Conservation (phyloP, 2,113 vertebrate genomes). For the Montifringilla adamsi region DNA sequence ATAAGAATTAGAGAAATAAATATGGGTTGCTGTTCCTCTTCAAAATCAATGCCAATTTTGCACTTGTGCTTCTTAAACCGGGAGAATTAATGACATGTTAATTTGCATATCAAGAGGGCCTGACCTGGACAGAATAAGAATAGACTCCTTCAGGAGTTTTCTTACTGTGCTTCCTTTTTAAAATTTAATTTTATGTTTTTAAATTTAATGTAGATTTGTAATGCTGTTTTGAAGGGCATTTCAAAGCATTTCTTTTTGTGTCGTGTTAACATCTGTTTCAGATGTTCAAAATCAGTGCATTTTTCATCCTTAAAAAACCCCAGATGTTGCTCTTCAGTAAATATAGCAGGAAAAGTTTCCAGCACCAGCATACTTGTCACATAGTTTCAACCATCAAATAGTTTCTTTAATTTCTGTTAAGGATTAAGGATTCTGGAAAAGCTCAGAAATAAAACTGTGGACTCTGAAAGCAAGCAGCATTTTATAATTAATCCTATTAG, state of each 20-base stretch:
- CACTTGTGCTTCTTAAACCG: background rate
- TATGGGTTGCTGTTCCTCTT: background rate
- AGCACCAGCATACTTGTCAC: background rate
- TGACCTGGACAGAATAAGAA: background rate
- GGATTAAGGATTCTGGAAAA: background rate
- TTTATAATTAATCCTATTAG: conserved; percentile 15
- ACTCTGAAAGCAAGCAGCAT: background rate
- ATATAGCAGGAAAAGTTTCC: background rate
- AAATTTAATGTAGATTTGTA: background rate
- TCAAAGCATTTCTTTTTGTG: background rate
- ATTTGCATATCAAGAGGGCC: background rate
- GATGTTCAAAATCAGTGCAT: background rate
- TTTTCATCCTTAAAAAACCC: background rate
- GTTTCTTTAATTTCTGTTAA: background rate
- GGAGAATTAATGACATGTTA: background rate
- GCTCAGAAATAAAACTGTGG: background rate
- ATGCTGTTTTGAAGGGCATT: background rate
- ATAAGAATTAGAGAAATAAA: background rate
- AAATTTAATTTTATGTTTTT: background rate
- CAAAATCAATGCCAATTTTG: background rate
- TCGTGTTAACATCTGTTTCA: background rate
- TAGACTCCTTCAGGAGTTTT: background rate
- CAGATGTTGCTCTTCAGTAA: background rate
- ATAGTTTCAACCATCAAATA: background rate
- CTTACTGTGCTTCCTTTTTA: background rate